A percentile compares a stretch with the other conserved stretches of the same genome.
Conservation (phyloP, 2,113 vertebrate species). For the Hippoglossus stenolepis region DNA sequence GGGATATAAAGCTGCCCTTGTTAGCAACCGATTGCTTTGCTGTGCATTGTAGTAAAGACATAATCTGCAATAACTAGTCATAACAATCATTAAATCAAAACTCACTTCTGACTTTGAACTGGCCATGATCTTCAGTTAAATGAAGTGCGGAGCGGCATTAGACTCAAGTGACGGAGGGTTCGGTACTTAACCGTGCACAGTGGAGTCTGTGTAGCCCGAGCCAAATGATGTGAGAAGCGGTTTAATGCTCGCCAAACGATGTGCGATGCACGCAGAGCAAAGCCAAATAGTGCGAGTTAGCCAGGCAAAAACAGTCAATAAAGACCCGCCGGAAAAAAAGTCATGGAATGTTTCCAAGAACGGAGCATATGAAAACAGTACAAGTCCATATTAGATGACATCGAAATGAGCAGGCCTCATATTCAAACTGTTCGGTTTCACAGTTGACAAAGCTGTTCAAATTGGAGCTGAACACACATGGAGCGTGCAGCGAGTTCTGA, state of each 20-base stretch:
- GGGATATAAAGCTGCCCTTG: not conserved
- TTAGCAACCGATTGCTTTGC: constrained; percentile 12
- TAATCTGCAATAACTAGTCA: constrained; percentile 15
- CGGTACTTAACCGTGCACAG: constrained; percentile 44
- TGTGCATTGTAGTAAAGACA: constrained; percentile 1
- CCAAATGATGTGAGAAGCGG: constrained; percentile 74
- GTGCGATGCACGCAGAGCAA: constrained; percentile 59
- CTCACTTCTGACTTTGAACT: constrained; percentile 26
- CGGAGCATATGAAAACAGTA: constrained; percentile 41
- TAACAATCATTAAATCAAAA: constrained; percentile 35
- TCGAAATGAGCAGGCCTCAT: constrained; percentile 18
- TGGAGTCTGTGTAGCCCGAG: constrained; percentile 45
- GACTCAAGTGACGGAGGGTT: constrained; percentile 46
- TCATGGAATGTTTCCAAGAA: constrained; percentile 33
- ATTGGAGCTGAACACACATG: constrained; percentile 41
- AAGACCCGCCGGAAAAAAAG: constrained; percentile 39
- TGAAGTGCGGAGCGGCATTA: constrained; percentile 24
- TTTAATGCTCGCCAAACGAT: constrained; percentile 64
- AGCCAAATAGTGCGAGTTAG: constrained; percentile 53
- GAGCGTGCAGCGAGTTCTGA: constrained; percentile 38
- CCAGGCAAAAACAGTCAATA: constrained; percentile 59
- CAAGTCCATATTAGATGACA: constrained; percentile 20
- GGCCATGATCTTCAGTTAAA: constrained; percentile 30
- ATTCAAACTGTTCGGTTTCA: constrained; percentile 45
- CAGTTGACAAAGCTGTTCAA: constrained; percentile 57